phyloP scores from a whole-genome alignment of 2,113 vertebrate genomes.

The Limanda limanda region DNA sequence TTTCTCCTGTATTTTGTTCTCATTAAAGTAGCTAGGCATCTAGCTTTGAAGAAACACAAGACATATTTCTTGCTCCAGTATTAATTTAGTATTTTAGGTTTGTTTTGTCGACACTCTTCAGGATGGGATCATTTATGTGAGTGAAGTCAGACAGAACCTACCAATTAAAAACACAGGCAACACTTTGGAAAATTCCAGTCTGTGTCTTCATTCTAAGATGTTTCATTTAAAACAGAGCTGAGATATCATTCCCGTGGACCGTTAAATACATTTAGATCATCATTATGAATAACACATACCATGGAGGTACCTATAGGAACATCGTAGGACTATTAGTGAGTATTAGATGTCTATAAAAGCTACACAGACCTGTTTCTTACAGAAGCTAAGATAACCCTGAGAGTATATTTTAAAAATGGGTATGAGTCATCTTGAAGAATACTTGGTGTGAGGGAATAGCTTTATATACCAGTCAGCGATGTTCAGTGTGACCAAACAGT shows the following conservation, averaged over 20 bases:
- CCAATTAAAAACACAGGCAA: not conserved
- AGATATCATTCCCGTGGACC: not conserved
- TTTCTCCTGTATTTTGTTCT: no score
- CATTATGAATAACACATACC: not conserved
- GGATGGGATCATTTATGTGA: no score
- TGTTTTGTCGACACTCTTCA: no score
- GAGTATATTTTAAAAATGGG: not conserved
- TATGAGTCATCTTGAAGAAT: conserved; percentile 12
- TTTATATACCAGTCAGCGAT: conserved; percentile 10
- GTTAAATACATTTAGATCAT: not conserved
- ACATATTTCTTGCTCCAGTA: no score
- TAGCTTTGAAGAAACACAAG: no score
- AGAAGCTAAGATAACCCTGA: not conserved
- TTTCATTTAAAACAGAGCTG: not conserved
- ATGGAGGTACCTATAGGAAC: not conserved
- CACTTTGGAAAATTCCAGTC: not conserved
- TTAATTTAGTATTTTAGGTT: no score
- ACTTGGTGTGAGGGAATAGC: not conserved
- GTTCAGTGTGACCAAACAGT: conserved; percentile 32
- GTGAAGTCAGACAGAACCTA: not conserved
- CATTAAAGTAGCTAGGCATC: no score
- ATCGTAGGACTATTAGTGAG: not conserved
- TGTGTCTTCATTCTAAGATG: not conserved
- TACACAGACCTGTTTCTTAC: not conserved
- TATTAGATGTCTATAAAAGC: not conserved